Evolutionary conservation across 2,797 vertebrate genomes (phyloP), one percentile per base, ranked within the genome.

Genomic region (Hippopotamyrus pictus): DNA sequence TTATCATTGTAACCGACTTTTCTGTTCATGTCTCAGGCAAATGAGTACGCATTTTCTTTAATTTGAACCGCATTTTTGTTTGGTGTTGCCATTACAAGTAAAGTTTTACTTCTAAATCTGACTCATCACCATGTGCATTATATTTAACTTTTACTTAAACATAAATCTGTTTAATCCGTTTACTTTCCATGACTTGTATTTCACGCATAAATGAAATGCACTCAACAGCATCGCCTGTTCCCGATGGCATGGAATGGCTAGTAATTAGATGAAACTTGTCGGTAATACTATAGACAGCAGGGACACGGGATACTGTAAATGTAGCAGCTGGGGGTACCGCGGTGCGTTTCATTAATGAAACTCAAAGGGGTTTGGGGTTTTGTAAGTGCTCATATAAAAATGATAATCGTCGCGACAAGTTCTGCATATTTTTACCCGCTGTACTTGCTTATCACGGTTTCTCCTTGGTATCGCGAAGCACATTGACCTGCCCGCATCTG

Each of bases 401-500:
- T 48, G 3, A 5, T n/a, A 3, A 79, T 46, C 73, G 1, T 46
- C 41, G 37, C 37, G n/a, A 86, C 3, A 33, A 4, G 14, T 17
- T 25, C 2, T 54, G 37, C 17, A 79, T 79, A 79, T 79, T 79
- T 29, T 12, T 53, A 53, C 44, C 46, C 73, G 29, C 19, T n/a
- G 6, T 46, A n/a, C 5, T n/a, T 79, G 29, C 2, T 44, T 44
- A n/a, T 79, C 37, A 79, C 73, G 6, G 37, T 44, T n/a, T 79
- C 33, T 79, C 73, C 37, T 19, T 79, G 14, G 33, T 79, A 41
- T 79, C 14, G 37, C 37, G 29, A 33, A 90, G 88, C 25, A 90
- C 88, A 90, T 92, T 92, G 92, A 91, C 76, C 62, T 37, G 85
- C 44, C 69, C 76, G 65, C 65, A 89, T 90, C 86, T 88, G 90